Percentiles rank a stretch among this genome's conserved stretches.
These are phyloP conservation scores for Amaurobius ferox DNA, from an alignment of 2,888 invertebrate genomes.

Conservation along the genomic window DNA sequence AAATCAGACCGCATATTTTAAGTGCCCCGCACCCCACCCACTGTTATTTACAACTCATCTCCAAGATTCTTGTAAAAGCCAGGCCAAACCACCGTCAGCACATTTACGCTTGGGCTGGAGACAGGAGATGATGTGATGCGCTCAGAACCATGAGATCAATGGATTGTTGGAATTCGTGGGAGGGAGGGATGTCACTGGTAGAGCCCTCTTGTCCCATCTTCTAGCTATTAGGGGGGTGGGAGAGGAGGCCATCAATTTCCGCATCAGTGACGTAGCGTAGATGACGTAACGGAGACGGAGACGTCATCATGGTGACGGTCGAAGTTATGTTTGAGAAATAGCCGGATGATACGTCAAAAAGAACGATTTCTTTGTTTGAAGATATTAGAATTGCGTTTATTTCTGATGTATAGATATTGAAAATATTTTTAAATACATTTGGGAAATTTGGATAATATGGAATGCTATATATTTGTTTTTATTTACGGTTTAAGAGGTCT, in stretches of 20 bases:
- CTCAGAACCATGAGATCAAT: neutral
- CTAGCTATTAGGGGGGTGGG: slow-evolving; percentile 44
- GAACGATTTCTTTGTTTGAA: neutral
- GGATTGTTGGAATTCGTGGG: slow-evolving; percentile 9
- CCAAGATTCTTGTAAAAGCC: neutral
- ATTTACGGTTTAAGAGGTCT: no score
- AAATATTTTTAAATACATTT: no score
- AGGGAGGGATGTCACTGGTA: neutral
- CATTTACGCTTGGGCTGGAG: slow-evolving; percentile 8
- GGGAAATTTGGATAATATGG: no score
- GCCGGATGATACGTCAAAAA: neutral
- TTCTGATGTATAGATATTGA: no score
- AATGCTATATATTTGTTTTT: no score
- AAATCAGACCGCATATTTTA: neutral
- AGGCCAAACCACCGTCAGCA: slow-evolving; percentile 13
- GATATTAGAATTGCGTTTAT: no score
- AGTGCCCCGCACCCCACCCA: neutral
- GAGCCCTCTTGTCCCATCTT: slow-evolving; percentile 38
- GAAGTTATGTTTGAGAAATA: slow-evolving; percentile 9
- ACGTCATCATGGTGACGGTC: slow-evolving; percentile 5
- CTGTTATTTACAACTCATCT: neutral
- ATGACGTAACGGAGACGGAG: slow-evolving; percentile 37
- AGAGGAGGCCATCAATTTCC: slow-evolving; percentile 50
- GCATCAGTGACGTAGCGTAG: slow-evolving; percentile 1
- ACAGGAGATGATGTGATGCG: neutral